Base-by-base conservation (phyloP, 2,113 vertebrate species). In the Hymenochirus boettgeri region DNA sequence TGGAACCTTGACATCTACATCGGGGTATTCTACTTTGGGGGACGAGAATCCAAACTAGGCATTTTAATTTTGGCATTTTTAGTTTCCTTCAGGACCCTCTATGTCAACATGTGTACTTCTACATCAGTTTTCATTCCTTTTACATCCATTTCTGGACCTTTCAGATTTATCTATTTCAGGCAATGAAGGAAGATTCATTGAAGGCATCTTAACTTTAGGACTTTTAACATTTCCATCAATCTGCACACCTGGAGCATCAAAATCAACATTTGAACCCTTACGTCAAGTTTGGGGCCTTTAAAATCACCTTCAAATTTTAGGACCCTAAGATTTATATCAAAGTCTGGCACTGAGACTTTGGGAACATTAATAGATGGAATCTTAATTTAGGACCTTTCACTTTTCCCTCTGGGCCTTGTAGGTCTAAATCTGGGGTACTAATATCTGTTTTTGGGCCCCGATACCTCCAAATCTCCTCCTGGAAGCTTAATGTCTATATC, bases 321-420 rank as follows among this genome's bases (percentile, higher is more conserved):
- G 0, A 93, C 92, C 72, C 93, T 94, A 0, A 98, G 85, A 59
- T 96, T 93, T 39, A 97, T 88, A 39, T 97, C 95, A 0, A 98
- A 89, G 35, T 93, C 91, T 0, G 95, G 95, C 56, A n/a, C n/a
- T n/a, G n/a, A n/a, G n/a, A n/a, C n/a, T n/a, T n/a, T n/a, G n/a
- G n/a, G n/a, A n/a, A 80, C 82, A n/a, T n/a, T n/a, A n/a, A n/a
- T n/a, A n/a, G n/a, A n/a, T n/a, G n/a, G n/a, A 78, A 88, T 78
- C 31, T 84, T 86, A 0, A 65, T 61, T 85, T 84, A 1, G 77
- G 73, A 15, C 77, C 73, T 67, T 80, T 82, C 0, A 73, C 6
- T 50, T 85, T 84, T 0, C 70, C 69, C 25, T 83, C 83, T 0
- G 74, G 77, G 3, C 67, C 73, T 48, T 80, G 77, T 15, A 71